Evolutionary conservation across 2,888 invertebrate species (phyloP).

Genomic region (Cryptophagus acutangulus): DNA sequence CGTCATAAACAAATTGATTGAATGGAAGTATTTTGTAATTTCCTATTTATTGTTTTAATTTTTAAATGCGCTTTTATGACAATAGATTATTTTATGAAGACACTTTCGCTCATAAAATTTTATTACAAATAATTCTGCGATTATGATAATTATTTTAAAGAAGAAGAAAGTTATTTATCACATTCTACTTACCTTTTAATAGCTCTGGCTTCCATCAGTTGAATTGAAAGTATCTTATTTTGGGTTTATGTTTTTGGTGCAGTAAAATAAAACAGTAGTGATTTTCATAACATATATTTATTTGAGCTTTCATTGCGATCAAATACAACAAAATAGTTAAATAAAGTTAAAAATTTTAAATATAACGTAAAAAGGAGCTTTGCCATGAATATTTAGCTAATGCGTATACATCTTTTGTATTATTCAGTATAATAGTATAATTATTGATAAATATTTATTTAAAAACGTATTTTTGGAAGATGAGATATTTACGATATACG

Average conservation of each 20-base stretch:
- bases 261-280: slow-evolving; percentile 27
- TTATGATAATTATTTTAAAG: too few relatives aligned
- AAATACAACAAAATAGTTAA: slow-evolving; percentile 80
- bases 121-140: neutral
- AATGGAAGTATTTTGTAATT: too few relatives aligned
- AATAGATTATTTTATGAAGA: too few relatives aligned
- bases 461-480: slow-evolving; percentile 53
- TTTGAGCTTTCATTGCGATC: slow-evolving; percentile 83
- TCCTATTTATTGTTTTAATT: too few relatives aligned
- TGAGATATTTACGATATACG: slow-evolving; percentile 64
- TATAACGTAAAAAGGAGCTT: slow-evolving; percentile 56
- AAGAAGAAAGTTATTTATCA: too few relatives aligned
- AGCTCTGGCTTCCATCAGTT: too few relatives aligned
- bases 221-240: too few relatives aligned
- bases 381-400: slow-evolving; percentile 55
- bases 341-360: slow-evolving; percentile 61
- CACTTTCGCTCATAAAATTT: too few relatives aligned
- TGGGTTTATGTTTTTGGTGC: too few relatives aligned
- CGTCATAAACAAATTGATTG: too few relatives aligned
- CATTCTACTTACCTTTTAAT: too few relatives aligned
- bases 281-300: slow-evolving; percentile 80
- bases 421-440: slow-evolving; percentile 55
- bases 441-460: slow-evolving; percentile 51
- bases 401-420: slow-evolving; percentile 73
- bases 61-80: too few relatives aligned